Evolutionary conservation across 2,113 vertebrate species (phyloP).

Genomic region (Triplophysa siluroides): DNA sequence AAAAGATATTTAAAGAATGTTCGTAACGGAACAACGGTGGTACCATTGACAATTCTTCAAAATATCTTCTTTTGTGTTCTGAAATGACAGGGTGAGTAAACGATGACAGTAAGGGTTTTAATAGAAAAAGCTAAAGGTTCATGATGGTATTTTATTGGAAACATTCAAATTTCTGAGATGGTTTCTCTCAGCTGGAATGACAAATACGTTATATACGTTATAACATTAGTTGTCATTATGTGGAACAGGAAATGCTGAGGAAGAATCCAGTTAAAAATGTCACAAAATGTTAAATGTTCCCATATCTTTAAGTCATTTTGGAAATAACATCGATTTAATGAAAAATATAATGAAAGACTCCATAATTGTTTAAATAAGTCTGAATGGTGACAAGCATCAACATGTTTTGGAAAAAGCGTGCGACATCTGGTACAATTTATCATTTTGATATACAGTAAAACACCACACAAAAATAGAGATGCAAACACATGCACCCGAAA

Average conservation of each 20-base stretch:
- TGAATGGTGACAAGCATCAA: constrained; percentile 30
- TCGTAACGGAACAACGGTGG: no score
- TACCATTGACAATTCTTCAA: no score
- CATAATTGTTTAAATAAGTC: constrained; percentile 38
- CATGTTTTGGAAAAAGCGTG: constrained; percentile 46
- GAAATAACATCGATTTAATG: no score
- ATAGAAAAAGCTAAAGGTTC: no score
- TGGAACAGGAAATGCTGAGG: not conserved
- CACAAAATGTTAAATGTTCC: no score
- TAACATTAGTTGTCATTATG: not conserved
- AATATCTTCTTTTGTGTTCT: no score
- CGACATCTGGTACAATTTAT: constrained; percentile 35
- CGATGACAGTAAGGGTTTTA: no score
- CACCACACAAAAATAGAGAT: constrained; percentile 15
- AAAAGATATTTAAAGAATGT: no score
- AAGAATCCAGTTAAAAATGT: not conserved
- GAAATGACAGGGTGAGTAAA: no score
- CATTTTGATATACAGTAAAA: constrained; percentile 25
- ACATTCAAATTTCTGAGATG: no score
- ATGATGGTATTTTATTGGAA: no score
- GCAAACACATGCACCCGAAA: not conserved
- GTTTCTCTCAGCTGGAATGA: not conserved
- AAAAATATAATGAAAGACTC: not conserved
- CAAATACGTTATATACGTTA: not conserved
- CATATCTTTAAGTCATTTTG: no score